Base-by-base conservation (phyloP, 2,113 vertebrate genomes). In the Thryonomys swinderianus region DNA sequence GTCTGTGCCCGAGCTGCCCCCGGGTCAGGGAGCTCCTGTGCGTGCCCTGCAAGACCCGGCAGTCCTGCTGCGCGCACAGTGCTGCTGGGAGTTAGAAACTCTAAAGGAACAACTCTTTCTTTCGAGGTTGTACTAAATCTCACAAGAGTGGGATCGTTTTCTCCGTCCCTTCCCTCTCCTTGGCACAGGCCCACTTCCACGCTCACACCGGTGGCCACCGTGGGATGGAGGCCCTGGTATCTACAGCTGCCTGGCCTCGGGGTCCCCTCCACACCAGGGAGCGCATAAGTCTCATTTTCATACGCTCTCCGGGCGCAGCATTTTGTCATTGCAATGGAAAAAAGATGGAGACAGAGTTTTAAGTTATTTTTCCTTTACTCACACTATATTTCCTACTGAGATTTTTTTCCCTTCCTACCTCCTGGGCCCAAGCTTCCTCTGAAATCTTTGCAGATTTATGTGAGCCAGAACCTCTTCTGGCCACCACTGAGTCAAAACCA, bases 371-470 rank as follows among this genome's bases (percentile, higher is more conserved):
- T 45, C 9, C 42, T 32, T 73, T 57, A 5, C 13, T 62, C 23
- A 42, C 20, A 6, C 3, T 23, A 7, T 2, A 51, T 71, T 37
- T 73, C 25, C 64, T 57, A 5, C 30, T 53, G 14, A 59, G 32
- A 30, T 30, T 40, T 84, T 42, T 48, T 51, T 51, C 48, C 10
- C 18, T 55, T 3, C 7, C 37, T 6, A 14, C 3, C 18, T 21
- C 32, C 71, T 37, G 62, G 10, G 12, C 12, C 13, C 42, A 18
- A 0, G 0, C 0, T 74, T 61, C 57, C 13, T 67, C 23, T 2
- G 27, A 23, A 69, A 23, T 34, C n/a, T 51, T 84, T 45, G 55
- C 2, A 42, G 71, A 16, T 42, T 71, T 82, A 34, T 79, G 42
- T 20, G 53, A 53, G 14, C 25, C 11, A 66, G 53, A 5, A 45